These are phyloP conservation scores for Mellivora capensis DNA, from an alignment of 2,113 vertebrate species.

Conservation along the genomic window DNA sequence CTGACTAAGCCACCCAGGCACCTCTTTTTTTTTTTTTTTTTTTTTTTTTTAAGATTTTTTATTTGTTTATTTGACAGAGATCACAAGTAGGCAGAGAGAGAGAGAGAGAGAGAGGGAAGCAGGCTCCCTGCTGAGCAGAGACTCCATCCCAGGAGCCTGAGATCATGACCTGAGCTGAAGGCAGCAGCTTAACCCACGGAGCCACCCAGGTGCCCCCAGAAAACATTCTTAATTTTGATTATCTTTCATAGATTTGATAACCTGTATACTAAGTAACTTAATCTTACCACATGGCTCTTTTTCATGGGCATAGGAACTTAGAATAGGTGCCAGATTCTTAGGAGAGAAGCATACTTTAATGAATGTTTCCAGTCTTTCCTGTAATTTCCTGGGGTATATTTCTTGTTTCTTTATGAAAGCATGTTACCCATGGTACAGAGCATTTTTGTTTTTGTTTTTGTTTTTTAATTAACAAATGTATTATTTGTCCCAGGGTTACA, in stretches of 20 bases:
- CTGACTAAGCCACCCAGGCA: too few relatives aligned
- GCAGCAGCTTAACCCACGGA: accelerated
- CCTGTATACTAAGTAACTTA: constrained; percentile 16
- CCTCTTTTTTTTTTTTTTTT: neutral
- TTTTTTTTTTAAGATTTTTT: too few relatives aligned
- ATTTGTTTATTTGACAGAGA: too few relatives aligned
- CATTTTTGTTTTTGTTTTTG: neutral
- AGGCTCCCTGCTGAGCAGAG: too few relatives aligned
- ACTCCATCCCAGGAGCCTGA: too few relatives aligned
- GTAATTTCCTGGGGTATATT: neutral
- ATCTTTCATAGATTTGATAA: constrained; percentile 4
- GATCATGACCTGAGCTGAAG: too few relatives aligned
- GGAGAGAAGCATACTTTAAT: neutral
- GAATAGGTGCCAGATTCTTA: neutral
- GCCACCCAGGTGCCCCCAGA: neutral
- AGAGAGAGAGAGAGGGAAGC: too few relatives aligned
- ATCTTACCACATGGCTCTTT: neutral
- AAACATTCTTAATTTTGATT: constrained; percentile 2
- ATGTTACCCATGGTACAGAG: neutral
- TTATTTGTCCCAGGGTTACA: too few relatives aligned
- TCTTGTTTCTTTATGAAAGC: neutral
- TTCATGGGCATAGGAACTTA: neutral
- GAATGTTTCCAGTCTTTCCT: neutral
- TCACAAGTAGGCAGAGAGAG: too few relatives aligned
- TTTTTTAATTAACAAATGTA: too few relatives aligned